Evolutionary conservation across 2,888 invertebrate genomes (phyloP).

Genomic region (Mantis religiosa): DNA sequence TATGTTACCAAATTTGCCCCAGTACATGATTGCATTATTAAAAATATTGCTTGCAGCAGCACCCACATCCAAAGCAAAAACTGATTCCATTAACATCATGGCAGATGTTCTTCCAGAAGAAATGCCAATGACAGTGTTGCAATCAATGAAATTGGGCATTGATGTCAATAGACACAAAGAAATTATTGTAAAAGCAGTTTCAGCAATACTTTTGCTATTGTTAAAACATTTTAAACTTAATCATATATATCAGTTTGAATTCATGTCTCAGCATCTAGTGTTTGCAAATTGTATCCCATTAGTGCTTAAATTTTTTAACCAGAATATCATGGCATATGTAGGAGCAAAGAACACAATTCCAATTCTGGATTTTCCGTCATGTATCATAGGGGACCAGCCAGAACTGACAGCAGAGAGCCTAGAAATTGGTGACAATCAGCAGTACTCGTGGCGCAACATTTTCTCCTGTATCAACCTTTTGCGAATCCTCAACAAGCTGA

Average conservation of each 20-base stretch:
- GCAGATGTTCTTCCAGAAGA: constrained; percentile 96
- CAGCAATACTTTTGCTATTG: constrained; percentile 82
- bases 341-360: constrained; percentile 92
- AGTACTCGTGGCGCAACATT: constrained; percentile 96
- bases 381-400: constrained; percentile 91
- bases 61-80: constrained; percentile 97
- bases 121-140: constrained; percentile 93
- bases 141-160: constrained; percentile 91
- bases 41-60: constrained; percentile 97
- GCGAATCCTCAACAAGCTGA: constrained; percentile 94
- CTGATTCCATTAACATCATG: constrained; percentile 96
- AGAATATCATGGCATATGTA: constrained; percentile 92
- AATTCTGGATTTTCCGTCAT: constrained; percentile 90
- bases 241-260: constrained; percentile 98
- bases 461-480: constrained; percentile 96
- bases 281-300: constrained; percentile 99
- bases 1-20: constrained; percentile 93
- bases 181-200: constrained; percentile 94
- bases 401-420: constrained; percentile 89
- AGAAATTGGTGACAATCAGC: constrained; percentile 77
- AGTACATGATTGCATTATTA: constrained; percentile 94
- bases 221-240: constrained; percentile 96
- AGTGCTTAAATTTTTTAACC: constrained; percentile 97
- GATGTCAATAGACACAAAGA: constrained; percentile 98
- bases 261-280: constrained; percentile 94